Percentiles rank a stretch among this genome's conserved stretches.
Evolutionary conservation across 2,113 vertebrate genomes (phyloP).

Genomic region (human (Homo sapiens)): DNA sequence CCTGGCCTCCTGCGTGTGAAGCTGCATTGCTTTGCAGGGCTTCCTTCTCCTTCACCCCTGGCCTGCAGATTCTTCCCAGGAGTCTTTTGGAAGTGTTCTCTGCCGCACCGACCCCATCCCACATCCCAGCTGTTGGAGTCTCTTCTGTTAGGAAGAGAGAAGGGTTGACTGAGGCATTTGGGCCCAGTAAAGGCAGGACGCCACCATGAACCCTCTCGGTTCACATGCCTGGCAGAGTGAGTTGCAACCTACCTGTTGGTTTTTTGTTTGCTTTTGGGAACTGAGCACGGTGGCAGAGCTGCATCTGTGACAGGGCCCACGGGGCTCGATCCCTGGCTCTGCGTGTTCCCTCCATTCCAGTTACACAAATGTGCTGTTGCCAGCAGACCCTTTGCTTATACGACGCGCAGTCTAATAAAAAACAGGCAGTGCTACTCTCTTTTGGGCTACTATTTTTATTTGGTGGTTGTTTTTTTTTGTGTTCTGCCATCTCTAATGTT

Average conservation of each 20-base stretch:
- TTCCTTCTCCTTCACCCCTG: neutral
- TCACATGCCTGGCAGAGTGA: neutral
- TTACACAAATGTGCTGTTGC: constrained; percentile 57
- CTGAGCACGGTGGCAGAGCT: neutral
- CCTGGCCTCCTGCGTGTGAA: accelerated
- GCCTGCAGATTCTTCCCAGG: neutral
- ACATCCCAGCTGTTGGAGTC: neutral
- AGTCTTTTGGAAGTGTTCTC: neutral
- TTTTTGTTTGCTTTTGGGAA: neutral
- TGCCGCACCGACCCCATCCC: accelerated
- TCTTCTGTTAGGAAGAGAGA: neutral
- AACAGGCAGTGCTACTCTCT: constrained; percentile 79
- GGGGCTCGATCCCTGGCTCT: constrained; percentile 25
- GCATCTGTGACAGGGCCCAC: neutral
- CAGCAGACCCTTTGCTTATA: constrained; percentile 65
- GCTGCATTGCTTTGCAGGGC: no score
- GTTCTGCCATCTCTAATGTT: constrained; percentile 72
- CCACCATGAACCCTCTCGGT: neutral
- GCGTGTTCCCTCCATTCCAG: constrained; percentile 38
- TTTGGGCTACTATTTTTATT: constrained; percentile 83
- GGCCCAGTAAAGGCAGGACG: neutral
- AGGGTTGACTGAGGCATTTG: neutral
- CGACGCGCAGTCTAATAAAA: constrained; percentile 75
- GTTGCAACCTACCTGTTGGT: neutral
- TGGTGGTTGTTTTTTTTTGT: constrained; percentile 79